phyloP scores from a whole-genome alignment of 2,797 vertebrate species.

The Ammospiza maritima region DNA sequence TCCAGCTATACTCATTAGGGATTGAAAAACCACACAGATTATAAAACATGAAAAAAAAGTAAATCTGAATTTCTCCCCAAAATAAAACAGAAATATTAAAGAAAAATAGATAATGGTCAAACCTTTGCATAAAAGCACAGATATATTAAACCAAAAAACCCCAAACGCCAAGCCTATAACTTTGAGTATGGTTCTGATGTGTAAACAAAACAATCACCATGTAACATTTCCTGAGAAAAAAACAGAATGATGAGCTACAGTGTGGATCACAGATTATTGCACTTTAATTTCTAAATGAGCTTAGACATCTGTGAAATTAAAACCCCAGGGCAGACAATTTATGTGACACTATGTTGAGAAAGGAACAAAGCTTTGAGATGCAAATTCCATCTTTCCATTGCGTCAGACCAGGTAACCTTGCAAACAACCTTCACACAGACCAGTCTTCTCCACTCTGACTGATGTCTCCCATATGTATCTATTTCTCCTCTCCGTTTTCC shows the following conservation, averaged over 20 bases:
- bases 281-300: constrained; percentile 79
- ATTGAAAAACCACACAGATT: background rate
- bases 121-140: background rate
- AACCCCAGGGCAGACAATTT: constrained; percentile 72
- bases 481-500: constrained; percentile 70
- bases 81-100: background rate
- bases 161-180: background rate
- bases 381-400: constrained; percentile 73
- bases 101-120: background rate
- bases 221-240: constrained; percentile 48
- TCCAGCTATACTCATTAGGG: background rate
- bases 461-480: constrained; percentile 71
- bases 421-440: constrained; percentile 75
- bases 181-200: constrained; percentile 9
- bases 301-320: constrained; percentile 81
- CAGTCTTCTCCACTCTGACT: constrained; percentile 54
- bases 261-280: constrained; percentile 70
- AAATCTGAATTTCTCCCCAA: background rate
- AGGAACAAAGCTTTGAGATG: constrained; percentile 77
- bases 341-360: constrained; percentile 72
- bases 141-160: background rate
- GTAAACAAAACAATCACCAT: constrained; percentile 60
- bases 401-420: constrained; percentile 76
- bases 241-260: constrained; percentile 37
- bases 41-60: background rate